phyloP scores from a whole-genome alignment of 2,113 vertebrate genomes.

The Pseudorectes ferrugineus region DNA sequence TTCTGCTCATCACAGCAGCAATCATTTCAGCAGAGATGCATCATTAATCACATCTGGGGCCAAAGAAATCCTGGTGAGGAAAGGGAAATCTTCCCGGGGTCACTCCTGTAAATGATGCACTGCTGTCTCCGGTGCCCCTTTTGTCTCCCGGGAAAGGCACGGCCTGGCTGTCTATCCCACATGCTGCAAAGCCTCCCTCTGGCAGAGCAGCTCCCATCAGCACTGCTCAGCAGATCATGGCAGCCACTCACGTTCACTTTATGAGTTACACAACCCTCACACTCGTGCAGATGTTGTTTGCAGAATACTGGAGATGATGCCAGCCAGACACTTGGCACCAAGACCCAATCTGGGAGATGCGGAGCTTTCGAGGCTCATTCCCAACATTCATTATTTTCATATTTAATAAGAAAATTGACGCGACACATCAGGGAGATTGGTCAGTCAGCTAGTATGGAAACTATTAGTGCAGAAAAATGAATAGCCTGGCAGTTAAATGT shows the following conservation, averaged over 20 bases:
- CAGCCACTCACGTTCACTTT: not conserved
- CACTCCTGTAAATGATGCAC: not conserved
- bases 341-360: not conserved
- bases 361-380: conserved; percentile 34
- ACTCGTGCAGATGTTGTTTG: conserved; percentile 24
- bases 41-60: not conserved
- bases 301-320: not conserved
- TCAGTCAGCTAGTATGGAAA: conserved; percentile 36
- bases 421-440: not conserved
- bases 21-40: not conserved
- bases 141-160: not conserved
- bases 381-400: conserved; percentile 12
- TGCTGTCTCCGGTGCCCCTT: not conserved
- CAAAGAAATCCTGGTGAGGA: not conserved
- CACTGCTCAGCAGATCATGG: not conserved
- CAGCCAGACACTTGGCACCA: conserved; percentile 50
- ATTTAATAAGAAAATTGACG: conserved; percentile 34
- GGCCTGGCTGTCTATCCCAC: not conserved
- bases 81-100: not conserved
- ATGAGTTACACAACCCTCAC: not conserved
- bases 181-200: not conserved
- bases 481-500: not conserved
- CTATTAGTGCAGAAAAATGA: conserved; percentile 20
- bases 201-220: not conserved
- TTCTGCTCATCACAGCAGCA: not conserved